These are phyloP conservation scores for Gulo gulo DNA, from an alignment of 2,113 vertebrate species.

Conservation along the genomic window DNA sequence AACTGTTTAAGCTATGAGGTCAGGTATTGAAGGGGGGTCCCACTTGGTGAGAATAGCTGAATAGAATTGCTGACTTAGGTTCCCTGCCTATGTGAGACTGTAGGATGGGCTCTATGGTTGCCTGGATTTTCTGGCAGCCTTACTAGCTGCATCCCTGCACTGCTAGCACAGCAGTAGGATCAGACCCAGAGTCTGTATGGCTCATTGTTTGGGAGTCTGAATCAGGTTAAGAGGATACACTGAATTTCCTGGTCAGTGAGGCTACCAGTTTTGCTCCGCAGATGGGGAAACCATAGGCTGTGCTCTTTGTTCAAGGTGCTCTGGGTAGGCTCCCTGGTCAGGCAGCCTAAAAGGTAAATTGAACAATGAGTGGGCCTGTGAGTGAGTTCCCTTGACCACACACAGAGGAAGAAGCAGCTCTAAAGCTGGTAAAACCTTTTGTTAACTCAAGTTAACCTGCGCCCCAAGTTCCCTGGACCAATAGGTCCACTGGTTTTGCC, in stretches of 20 bases:
- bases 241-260: neutral
- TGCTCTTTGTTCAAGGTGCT: neutral
- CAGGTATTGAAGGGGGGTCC: no score
- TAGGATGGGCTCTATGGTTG: neutral
- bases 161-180: neutral
- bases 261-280: neutral
- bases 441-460: neutral
- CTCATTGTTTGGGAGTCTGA: neutral
- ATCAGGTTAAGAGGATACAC: neutral
- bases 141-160: neutral
- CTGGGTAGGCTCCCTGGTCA: neutral
- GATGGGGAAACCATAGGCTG: neutral
- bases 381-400: neutral
- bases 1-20: neutral
- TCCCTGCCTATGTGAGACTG: neutral
- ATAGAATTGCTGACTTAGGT: neutral
- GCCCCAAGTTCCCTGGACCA: neutral
- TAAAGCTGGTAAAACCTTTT: neutral
- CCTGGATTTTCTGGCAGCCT: neutral
- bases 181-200: neutral
- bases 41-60: neutral
- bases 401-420: neutral
- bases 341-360: neutral
- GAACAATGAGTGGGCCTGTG: neutral
- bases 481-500: neutral